These are phyloP conservation scores for Callaeas wilsoni DNA, from an alignment of 2,113 vertebrate genomes.

Conservation along the genomic window DNA sequence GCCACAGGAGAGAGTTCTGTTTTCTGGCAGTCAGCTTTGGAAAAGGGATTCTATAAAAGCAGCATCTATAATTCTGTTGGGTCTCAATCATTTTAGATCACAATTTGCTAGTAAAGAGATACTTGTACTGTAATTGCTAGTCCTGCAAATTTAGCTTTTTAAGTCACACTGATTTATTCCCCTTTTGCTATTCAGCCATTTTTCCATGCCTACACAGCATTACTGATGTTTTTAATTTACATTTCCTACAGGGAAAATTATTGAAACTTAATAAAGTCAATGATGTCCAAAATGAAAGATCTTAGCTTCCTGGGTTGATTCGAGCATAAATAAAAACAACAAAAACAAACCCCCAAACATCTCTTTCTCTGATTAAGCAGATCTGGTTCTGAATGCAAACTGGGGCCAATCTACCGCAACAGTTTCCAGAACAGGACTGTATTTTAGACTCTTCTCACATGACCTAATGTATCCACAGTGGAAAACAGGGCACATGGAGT, in stretches of 20 bases:
- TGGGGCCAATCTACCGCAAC: background rate
- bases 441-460: background rate
- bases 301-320: slow-evolving; percentile 17
- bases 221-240: slow-evolving; percentile 22
- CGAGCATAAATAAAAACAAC: slow-evolving; percentile 39
- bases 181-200: background rate
- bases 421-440: background rate
- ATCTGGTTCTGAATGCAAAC: background rate
- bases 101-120: slow-evolving; percentile 7
- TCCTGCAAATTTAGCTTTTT: background rate
- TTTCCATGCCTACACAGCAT: background rate
- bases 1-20: background rate
- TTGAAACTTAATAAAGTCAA: slow-evolving; percentile 48
- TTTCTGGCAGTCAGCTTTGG: background rate
- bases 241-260: slow-evolving; percentile 44
- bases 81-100: background rate
- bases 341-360: background rate
- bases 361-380: slow-evolving; percentile 6
- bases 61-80: background rate
- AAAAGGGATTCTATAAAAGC: background rate
- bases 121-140: background rate
- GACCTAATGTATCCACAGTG: background rate
- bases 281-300: slow-evolving; percentile 30
- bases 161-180: slow-evolving; percentile 12
- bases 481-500: background rate